Percentiles rank a stretch among this genome's conserved stretches.
Conservation (phyloP, 2,888 invertebrate species). For the Phalera bucephala region DNA sequence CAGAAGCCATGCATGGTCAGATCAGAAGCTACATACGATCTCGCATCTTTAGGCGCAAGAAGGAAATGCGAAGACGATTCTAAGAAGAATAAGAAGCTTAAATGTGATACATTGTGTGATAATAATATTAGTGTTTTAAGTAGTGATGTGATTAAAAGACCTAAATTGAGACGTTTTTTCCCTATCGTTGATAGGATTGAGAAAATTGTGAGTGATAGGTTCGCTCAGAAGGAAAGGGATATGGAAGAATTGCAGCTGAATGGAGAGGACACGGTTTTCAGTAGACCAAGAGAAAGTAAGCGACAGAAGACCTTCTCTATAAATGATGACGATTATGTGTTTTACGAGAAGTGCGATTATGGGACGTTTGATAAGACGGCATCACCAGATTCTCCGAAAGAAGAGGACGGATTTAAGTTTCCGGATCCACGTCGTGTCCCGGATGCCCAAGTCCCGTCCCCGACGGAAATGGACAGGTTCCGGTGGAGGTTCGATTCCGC, state of each 20-base stretch:
- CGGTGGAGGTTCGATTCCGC: slow-evolving; percentile 89
- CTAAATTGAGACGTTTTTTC: slow-evolving; percentile 62
- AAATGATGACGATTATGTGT: slow-evolving; percentile 61
- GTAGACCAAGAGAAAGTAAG: slow-evolving; percentile 53
- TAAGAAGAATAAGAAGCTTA: slow-evolving; percentile 67
- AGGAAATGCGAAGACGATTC: slow-evolving; percentile 56
- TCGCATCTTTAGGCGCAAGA: slow-evolving; percentile 43
- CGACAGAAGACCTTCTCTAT: slow-evolving; percentile 68
- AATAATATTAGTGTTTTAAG: slow-evolving; percentile 47
- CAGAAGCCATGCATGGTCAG: slow-evolving; percentile 58
- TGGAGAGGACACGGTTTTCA: slow-evolving; percentile 68
- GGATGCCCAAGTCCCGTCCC: slow-evolving; percentile 84
- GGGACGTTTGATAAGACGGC: slow-evolving; percentile 60
- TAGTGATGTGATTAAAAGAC: slow-evolving; percentile 62
- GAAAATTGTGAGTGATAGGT: slow-evolving; percentile 62
- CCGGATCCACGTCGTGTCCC: slow-evolving; percentile 39
- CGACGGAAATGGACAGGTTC: slow-evolving; percentile 88
- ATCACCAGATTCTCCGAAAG: slow-evolving; percentile 43
- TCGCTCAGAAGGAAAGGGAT: slow-evolving; percentile 47
- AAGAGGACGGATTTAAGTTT: slow-evolving; percentile 46
- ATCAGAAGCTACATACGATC: slow-evolving; percentile 66
- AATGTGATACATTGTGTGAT: slow-evolving; percentile 70
- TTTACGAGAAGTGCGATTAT: slow-evolving; percentile 73
- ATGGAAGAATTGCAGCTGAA: slow-evolving; percentile 62
- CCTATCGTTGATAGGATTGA: slow-evolving; percentile 65